These are phyloP conservation scores for Anthonomus grandis DNA, from an alignment of 1,140 invertebrate genomes.

Conservation along the genomic window DNA sequence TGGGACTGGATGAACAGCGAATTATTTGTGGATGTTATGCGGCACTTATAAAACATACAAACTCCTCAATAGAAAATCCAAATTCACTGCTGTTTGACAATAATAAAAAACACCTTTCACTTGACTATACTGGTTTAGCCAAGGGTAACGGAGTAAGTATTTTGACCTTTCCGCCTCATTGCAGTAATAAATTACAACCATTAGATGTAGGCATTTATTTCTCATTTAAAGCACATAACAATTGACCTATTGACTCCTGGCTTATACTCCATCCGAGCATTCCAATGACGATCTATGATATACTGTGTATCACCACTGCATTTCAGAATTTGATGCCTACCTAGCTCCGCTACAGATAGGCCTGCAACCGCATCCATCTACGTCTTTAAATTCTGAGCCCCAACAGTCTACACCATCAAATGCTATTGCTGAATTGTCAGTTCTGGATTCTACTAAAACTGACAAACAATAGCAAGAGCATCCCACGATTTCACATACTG, in stretches of 20 bases:
- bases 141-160: conserved; percentile 40
- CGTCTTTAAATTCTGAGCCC: background rate
- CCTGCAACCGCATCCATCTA: background rate
- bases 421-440: background rate
- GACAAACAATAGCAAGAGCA: background rate
- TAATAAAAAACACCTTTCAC: conserved; percentile 43
- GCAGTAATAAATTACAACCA: too few species aligned
- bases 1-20: conserved; percentile 37
- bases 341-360: background rate
- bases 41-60: conserved; percentile 48
- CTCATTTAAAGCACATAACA: conserved; percentile 44
- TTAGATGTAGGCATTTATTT: conserved; percentile 49
- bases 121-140: conserved; percentile 37
- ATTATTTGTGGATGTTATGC: conserved; percentile 39
- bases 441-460: background rate
- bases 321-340: background rate
- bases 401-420: background rate
- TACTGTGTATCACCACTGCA: background rate
- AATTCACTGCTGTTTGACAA: conserved; percentile 50
- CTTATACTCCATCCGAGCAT: conserved; percentile 15
- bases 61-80: conserved; percentile 43
- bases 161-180: conserved; percentile 47
- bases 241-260: conserved; percentile 41
- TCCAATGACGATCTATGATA: conserved; percentile 10
- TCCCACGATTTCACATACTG: background rate